These are phyloP conservation scores for Heterotilapia buettikoferi DNA, from an alignment of 2,113 vertebrate species.

Conservation along the genomic window DNA sequence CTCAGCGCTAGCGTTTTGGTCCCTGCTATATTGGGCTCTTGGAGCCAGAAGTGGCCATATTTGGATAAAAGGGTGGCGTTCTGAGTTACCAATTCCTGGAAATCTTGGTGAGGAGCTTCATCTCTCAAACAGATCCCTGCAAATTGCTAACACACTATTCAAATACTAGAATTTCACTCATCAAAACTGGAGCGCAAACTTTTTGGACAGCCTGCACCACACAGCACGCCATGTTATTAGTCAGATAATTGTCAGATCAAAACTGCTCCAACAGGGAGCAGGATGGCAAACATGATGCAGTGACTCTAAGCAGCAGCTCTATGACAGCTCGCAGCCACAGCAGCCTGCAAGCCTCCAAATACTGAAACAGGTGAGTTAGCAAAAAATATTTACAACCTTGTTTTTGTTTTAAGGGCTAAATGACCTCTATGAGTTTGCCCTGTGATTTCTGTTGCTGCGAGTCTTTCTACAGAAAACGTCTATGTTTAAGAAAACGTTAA, in stretches of 20 bases:
- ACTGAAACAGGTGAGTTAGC: not conserved
- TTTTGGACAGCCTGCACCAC: not conserved
- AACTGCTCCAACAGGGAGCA: not conserved
- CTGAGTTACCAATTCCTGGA: not conserved
- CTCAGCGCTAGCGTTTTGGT: rapidly evolving
- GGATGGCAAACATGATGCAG: not conserved
- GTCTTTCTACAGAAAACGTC: not conserved
- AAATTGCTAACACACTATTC: not conserved
- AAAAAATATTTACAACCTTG: not conserved
- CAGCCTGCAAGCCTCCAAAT: not conserved
- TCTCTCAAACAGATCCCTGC: not conserved
- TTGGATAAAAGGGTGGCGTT: not conserved
- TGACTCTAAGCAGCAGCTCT: rapidly evolving
- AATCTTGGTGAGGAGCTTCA: not conserved
- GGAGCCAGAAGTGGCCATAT: not conserved
- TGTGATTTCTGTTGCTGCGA: not conserved
- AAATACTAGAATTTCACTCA: not conserved
- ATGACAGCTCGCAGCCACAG: not conserved
- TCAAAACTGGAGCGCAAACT: not conserved
- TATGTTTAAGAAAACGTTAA: not conserved
- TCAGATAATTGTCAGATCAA: not conserved
- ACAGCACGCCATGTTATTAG: not conserved
- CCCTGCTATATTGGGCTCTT: not conserved
- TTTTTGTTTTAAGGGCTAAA: not conserved
- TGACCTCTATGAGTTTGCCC: not conserved